Base-by-base conservation (phyloP, 2,113 vertebrate species). In the Macheiramphus alcinus region DNA sequence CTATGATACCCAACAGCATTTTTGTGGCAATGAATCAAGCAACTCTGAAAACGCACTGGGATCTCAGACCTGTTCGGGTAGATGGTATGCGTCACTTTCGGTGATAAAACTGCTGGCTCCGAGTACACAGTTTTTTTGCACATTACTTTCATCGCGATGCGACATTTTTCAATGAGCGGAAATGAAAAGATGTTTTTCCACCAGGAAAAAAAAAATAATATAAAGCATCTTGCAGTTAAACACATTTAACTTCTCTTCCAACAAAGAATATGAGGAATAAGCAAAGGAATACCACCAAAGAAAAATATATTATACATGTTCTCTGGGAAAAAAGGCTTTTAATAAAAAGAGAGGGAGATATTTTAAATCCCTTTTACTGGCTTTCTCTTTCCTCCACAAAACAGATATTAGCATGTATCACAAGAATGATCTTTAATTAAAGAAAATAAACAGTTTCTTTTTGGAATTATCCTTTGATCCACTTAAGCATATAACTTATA, bases 401-500 rank as follows among this genome's bases (percentile, higher is more conserved):
- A 79, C 8, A 45, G 19, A 5, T 34, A 92, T 5, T 66, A 67
- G 63, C 13, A 58, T 3, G 1, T 48, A 92, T 17, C 50, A 70
- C 19, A 50, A 81, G 21, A 91, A 83, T 11, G 7, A 59, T 61
- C 11, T 80, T 89, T 59, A 79, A 88, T 63, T 56, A 92, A 86
- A 89, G 47, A 94, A 96, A 96, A 72, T 26, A 74, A 83, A 93
- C 34, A 16, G 26, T 48, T 84, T 86, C 11, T 61, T 84, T 81
- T 81, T 13, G 78, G 38, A 81, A 89, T 59, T 75, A 75, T 26
- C 31, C 58, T 81, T 93, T 91, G 73, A 87, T 75, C 17, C 56
- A 81, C n/a, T 78, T 74, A 67, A 63, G 43, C 47, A 40, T 25
- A 3, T 40, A 87, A 25, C 0, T 80, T 73, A 80, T 8, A 62